Evolutionary conservation across 2,888 invertebrate genomes (phyloP).

Genomic region (Pachymerium ferrugineum): DNA sequence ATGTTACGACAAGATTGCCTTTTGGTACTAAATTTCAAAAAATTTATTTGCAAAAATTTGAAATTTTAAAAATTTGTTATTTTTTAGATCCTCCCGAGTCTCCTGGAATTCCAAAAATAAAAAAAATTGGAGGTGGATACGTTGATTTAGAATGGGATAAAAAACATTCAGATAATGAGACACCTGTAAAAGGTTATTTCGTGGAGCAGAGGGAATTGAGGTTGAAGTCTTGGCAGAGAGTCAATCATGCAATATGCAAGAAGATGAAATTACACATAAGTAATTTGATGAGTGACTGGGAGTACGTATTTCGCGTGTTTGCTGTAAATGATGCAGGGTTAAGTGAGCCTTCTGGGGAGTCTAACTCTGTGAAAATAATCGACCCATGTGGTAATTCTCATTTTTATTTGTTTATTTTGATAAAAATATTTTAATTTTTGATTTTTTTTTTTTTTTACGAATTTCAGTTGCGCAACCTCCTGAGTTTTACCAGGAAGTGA

Average conservation of each 20-base stretch:
- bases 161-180: constrained; percentile 89
- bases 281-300: constrained; percentile 92
- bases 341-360: constrained; percentile 79
- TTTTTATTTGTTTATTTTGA: no score
- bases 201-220: constrained; percentile 86
- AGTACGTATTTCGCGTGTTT: constrained; percentile 95
- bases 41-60: neutral
- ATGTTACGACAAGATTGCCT: constrained; percentile 80
- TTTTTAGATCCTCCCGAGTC: constrained; percentile 76
- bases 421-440: no score
- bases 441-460: no score
- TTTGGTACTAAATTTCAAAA: constrained; percentile 58
- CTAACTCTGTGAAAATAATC: constrained; percentile 80
- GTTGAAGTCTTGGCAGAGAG: constrained; percentile 81
- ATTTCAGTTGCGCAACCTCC: no score
- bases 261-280: constrained; percentile 87
- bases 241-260: constrained; percentile 62
- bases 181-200: constrained; percentile 97
- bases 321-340: constrained; percentile 94
- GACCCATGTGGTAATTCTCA: constrained; percentile 87
- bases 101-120: constrained; percentile 85
- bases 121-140: constrained; percentile 94
- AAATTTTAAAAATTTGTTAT: constrained; percentile 12
- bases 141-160: constrained; percentile 94
- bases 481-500: no score